Evolutionary conservation across 2,797 vertebrate species (phyloP), one percentile per base, ranked within the genome.

Genomic region (Taenioides sp.): DNA sequence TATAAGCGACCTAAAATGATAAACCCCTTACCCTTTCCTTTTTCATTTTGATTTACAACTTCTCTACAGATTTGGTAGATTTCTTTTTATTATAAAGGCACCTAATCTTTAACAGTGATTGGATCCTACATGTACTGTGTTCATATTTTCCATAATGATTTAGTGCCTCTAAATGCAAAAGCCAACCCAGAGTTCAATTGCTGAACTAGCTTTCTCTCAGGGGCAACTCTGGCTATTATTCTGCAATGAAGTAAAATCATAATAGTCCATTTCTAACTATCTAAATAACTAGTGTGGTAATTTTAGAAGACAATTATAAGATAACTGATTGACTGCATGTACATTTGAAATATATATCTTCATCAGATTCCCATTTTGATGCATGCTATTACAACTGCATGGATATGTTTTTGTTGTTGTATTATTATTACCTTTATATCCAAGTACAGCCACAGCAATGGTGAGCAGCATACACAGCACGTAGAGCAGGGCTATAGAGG

Each of bases 401-500:
- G 40, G 40, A 3, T 18, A 50, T 50, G 49, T 55, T 22, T 55
- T 55, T 37, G 34, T 37, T 43, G 14, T 43, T 43, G 40, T 16
- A 14, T 14, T 43, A 43, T 43, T 11, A 90, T 81, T 95, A 98
- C 97, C 97, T 97, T 98, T 99, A 86, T 97, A 99, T 90, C 96
- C 97, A 66, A 99, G 92, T 79, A 97, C 93, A 78, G 96, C 96
- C 65, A 99, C 95, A 73, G 97, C 96, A 76, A 99, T 97, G 80
- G 94, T 97, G 85, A 99, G 92, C 73, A 99, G 90, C 65, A 94
- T 94, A 87, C 96, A 98, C 66, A 99, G 90, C 90, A 98, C 91
- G 66, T 99, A 99, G 37, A 99, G 90, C 71, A 98, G 90, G 76
- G 96, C 94, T 88, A 99, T 96, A 85, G 97, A 97, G 82, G 94